A percentile compares a stretch with the other conserved stretches of the same genome.
Conservation (phyloP, 2,888 invertebrate genomes). For the Drosophila pegasa region DNA sequence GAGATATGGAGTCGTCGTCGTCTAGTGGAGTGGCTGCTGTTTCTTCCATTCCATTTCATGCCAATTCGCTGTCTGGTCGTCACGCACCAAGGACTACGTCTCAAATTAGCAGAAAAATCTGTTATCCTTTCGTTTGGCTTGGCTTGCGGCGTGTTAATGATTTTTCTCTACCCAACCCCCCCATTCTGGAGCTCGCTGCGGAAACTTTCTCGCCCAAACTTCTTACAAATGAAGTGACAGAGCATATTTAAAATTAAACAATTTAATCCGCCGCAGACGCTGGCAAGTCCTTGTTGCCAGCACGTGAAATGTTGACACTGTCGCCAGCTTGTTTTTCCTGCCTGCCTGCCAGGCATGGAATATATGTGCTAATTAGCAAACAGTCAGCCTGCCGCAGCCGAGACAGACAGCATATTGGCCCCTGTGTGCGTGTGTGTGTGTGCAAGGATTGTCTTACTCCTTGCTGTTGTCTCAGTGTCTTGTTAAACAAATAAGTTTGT, state of each 20-base stretch:
- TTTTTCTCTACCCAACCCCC: slow-evolving; percentile 64
- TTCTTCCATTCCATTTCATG: slow-evolving; percentile 17
- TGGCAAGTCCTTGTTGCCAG: slow-evolving; percentile 31
- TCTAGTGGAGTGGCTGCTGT: slow-evolving; percentile 15
- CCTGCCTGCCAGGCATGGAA: slow-evolving; percentile 65
- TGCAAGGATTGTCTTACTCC: slow-evolving; percentile 59
- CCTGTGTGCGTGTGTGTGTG: slow-evolving; percentile 18
- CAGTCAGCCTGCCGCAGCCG: slow-evolving; percentile 57
- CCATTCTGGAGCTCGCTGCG: no score
- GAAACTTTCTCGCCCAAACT: slow-evolving; percentile 7
- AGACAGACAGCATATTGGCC: slow-evolving; percentile 21
- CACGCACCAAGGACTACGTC: slow-evolving; percentile 83
- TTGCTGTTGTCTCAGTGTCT: slow-evolving; percentile 39
- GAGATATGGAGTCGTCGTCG: slow-evolving; percentile 56
- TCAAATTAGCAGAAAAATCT: slow-evolving; percentile 82
- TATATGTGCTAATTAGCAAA: slow-evolving; percentile 79
- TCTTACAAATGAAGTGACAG: slow-evolving; percentile 80
- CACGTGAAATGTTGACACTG: slow-evolving; percentile 79
- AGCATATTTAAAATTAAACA: slow-evolving; percentile 81
- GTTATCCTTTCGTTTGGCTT: slow-evolving; percentile 83
- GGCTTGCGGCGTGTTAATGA: slow-evolving; percentile 84
- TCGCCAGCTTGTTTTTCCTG: slow-evolving; percentile 73
- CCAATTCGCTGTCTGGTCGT: slow-evolving; percentile 55
- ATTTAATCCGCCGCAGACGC: slow-evolving; percentile 77
- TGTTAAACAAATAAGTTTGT: slow-evolving; percentile 73